Conservation (phyloP, 37 sponge, comb jelly and placozoan genomes). For the Geodia barretti region DNA sequence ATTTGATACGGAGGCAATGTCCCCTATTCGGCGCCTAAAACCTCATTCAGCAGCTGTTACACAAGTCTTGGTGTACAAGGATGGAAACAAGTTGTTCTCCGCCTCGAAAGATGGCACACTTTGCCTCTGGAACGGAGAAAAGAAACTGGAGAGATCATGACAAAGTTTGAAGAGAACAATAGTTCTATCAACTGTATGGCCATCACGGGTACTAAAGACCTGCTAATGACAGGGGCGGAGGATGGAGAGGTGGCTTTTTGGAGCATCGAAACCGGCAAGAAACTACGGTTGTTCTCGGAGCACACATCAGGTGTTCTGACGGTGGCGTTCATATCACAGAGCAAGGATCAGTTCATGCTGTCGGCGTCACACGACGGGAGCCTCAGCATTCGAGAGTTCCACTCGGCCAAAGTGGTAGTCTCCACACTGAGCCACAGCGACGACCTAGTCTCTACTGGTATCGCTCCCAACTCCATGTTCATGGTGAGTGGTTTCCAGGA, state of each 20-base stretch:
- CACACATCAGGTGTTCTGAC: slow-evolving; percentile 38
- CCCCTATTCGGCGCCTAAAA: slow-evolving; percentile 3
- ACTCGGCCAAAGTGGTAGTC: slow-evolving; percentile 27
- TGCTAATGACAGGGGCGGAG: slow-evolving; percentile 54
- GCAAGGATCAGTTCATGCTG: slow-evolving; percentile 21
- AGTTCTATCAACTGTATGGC: slow-evolving; percentile 41
- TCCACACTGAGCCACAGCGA: neutral
- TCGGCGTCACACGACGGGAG: slow-evolving; percentile 40
- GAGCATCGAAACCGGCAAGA: slow-evolving; percentile 45
- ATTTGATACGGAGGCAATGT: neutral
- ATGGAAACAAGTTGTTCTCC: slow-evolving; percentile 21
- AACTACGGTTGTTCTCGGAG: slow-evolving; percentile 44
- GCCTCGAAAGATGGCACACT: slow-evolving; percentile 26
- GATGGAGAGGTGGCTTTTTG: slow-evolving; percentile 56
- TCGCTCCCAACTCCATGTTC: slow-evolving; percentile 18
- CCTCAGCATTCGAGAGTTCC: slow-evolving; percentile 47
- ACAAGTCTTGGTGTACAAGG: slow-evolving; percentile 22
- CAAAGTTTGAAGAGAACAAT: slow-evolving; percentile 9
- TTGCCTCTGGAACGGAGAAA: slow-evolving; percentile 44
- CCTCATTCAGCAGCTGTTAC: neutral
- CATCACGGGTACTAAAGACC: slow-evolving; percentile 28
- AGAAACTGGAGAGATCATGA: slow-evolving; percentile 12
- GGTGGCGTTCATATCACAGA: slow-evolving; percentile 34
- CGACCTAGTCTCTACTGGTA: slow-evolving; percentile 9
- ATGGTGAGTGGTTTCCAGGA: slow-evolving; percentile 26